Percentiles rank a stretch among this genome's conserved stretches.
phyloP scores from a whole-genome alignment of 30 jellyfish, hydroid and myxozoan genomes.

The Chironex yamaguchii region DNA sequence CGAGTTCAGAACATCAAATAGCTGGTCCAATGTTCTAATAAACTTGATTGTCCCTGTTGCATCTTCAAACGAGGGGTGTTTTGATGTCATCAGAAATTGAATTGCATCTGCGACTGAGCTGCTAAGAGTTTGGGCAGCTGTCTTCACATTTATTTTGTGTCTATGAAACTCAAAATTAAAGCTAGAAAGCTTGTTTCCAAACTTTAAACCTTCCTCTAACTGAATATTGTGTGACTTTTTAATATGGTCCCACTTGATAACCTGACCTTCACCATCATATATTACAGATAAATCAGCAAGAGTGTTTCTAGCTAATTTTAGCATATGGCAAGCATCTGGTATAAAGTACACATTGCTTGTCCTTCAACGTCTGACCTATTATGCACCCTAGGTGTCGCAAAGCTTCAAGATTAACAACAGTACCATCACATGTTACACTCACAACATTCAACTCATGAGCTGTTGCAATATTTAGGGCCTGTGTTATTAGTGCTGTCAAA shows the following conservation, averaged over 20 bases:
- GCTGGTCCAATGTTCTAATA: neutral
- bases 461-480: neutral
- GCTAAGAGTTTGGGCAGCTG: neutral
- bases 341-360: neutral
- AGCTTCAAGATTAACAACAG: neutral
- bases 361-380: neutral
- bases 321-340: neutral
- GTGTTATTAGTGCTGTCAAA: neutral
- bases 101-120: neutral
- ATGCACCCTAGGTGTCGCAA: neutral
- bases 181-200: neutral
- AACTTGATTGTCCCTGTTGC: neutral
- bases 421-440: neutral
- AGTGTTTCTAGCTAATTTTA: neutral
- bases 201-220: neutral
- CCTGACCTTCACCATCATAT: neutral
- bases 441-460: neutral
- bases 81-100: neutral
- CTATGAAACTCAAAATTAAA: neutral
- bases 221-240: neutral
- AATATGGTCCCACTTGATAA: neutral
- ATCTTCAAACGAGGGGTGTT: neutral
- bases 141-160: neutral
- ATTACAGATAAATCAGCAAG: neutral
- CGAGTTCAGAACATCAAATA: neutral